A percentile compares a stretch with the other conserved stretches of the same genome.
Conservation (phyloP, 2,888 invertebrate species). For the Quadroppia sp. region DNA sequence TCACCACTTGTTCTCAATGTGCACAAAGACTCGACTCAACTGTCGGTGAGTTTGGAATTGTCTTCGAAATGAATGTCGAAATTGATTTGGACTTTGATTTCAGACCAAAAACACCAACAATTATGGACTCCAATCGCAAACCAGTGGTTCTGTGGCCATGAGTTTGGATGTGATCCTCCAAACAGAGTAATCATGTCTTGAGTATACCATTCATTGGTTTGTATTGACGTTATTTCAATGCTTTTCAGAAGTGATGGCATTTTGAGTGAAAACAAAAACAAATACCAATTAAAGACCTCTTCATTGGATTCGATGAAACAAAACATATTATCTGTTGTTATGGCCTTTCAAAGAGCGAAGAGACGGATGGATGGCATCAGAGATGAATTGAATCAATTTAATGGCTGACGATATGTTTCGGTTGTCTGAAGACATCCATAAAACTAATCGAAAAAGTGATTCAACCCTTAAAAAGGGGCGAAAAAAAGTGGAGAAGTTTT, state of each 20-base stretch:
- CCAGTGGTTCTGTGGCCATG: constrained; percentile 14
- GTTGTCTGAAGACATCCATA: too few species aligned
- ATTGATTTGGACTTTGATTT: background rate
- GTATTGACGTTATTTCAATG: background rate
- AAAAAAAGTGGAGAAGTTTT: too few species aligned
- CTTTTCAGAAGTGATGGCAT: background rate
- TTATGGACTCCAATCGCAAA: constrained; percentile 18
- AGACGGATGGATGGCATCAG: constrained; percentile 3
- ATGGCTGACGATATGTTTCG: background rate
- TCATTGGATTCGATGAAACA: constrained; percentile 7
- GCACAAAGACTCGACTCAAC: background rate
- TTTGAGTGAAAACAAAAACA: background rate
- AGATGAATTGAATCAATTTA: background rate
- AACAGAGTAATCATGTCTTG: background rate
- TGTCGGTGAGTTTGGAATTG: background rate
- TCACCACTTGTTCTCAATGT: background rate
- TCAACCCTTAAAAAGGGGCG: too few species aligned
- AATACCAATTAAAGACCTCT: background rate
- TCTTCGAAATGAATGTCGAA: background rate
- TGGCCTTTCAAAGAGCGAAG: constrained; percentile 14
- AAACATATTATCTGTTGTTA: constrained; percentile 23
- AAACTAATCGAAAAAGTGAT: too few species aligned
- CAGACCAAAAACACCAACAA: background rate
- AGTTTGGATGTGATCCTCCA: background rate
- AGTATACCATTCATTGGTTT: background rate